A percentile compares a stretch with the other conserved stretches of the same genome.
Conservation (phyloP, 2,797 vertebrate species). For the Tapirus indicus region DNA sequence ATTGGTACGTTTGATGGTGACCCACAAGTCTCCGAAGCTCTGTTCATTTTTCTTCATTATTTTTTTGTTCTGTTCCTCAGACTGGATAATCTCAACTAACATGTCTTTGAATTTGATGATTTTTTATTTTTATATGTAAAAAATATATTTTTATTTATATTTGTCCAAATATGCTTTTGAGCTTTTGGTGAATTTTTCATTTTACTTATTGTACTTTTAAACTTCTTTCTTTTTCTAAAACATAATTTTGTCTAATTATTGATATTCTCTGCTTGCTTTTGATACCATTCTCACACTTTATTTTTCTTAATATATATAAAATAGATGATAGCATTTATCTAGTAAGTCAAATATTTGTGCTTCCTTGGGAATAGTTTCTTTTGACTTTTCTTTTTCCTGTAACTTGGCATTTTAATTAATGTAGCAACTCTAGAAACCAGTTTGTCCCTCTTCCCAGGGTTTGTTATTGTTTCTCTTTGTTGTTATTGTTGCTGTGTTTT, state of each 20-base stretch:
- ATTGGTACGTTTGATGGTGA: not conserved
- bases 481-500: not conserved
- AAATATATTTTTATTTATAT: not conserved
- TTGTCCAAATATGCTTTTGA: not conserved
- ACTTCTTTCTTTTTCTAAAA: not conserved
- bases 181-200: not conserved
- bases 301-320: not conserved
- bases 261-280: not conserved
- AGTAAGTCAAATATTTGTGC: not conserved
- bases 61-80: not conserved
- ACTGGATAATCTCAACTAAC: not conserved
- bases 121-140: not conserved
- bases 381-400: not conserved
- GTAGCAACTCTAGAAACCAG: not conserved
- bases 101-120: not conserved
- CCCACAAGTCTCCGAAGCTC: not conserved
- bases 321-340: not conserved
- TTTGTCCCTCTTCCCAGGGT: not conserved
- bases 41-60: not conserved
- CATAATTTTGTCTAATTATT: not conserved
- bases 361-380: not conserved
- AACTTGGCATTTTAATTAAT: constrained; percentile 3
- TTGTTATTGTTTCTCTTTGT: not conserved
- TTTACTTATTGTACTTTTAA: not conserved
- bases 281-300: not conserved